phyloP scores from a whole-genome alignment of 2,113 vertebrate genomes.

The Mola mola region DNA sequence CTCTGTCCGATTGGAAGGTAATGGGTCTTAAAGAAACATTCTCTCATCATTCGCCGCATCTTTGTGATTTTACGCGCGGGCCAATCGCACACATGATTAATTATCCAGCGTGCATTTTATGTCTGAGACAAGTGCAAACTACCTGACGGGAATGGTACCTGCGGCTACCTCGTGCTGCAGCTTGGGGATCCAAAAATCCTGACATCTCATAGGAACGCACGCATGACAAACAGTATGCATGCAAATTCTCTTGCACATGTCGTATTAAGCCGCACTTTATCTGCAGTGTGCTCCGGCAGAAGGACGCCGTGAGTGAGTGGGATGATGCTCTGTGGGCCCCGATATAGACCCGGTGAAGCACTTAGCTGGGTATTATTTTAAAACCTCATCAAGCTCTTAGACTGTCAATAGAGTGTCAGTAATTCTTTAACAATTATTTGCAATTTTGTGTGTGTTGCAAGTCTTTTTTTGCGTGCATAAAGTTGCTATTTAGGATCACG shows the following conservation, averaged over 20 bases:
- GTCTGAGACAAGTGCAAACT: constrained; percentile 24
- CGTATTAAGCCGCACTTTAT: neutral
- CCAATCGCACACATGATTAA: constrained; percentile 74
- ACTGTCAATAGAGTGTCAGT: no score
- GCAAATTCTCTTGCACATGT: neutral
- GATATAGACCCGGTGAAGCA: neutral
- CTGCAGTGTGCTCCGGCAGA: constrained; percentile 7
- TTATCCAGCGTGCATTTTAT: constrained; percentile 53
- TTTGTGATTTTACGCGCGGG: constrained; percentile 64
- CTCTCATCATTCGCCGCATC: constrained; percentile 77
- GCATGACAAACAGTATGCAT: no score
- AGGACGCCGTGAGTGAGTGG: neutral
- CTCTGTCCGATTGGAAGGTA: constrained; percentile 79
- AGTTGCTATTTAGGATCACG: no score
- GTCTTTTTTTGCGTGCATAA: no score
- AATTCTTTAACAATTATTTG: no score
- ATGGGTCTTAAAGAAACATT: constrained; percentile 86
- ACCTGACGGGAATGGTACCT: constrained; percentile 14
- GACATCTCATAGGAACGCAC: no score
- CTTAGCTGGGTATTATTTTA: no score
- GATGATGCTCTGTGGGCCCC: constrained; percentile 10
- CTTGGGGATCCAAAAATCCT: neutral
- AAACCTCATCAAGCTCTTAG: no score
- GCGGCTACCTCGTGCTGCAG: neutral
- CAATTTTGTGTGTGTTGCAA: no score